These are phyloP conservation scores for Synanthedon formicaeformis DNA, from an alignment of 2,888 invertebrate species.

Conservation along the genomic window DNA sequence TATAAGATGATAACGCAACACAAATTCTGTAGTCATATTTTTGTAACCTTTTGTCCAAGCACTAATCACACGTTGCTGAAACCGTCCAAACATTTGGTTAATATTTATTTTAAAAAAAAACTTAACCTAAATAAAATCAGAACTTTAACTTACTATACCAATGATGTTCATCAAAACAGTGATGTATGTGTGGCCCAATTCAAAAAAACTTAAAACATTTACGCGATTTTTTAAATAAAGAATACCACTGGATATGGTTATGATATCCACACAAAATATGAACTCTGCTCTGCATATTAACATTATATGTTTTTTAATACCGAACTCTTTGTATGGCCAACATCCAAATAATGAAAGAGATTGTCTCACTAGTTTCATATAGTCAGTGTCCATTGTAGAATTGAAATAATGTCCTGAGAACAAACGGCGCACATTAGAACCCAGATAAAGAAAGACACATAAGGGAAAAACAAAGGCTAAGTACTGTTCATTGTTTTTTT, in stretches of 20 bases:
- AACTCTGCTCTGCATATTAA: not conserved
- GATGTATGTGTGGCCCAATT: conserved; percentile 9
- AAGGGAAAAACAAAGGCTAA: no score
- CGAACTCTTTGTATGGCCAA: not conserved
- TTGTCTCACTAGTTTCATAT: not conserved
- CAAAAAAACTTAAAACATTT: conserved; percentile 2
- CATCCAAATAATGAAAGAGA: not conserved
- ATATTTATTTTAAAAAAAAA: no score
- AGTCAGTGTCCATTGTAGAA: not conserved
- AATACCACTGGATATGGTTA: not conserved
- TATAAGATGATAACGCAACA: conserved; percentile 4
- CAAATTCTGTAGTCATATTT: not conserved
- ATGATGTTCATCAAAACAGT: conserved; percentile 8
- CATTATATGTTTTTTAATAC: not conserved
- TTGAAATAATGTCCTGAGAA: no score
- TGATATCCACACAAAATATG: not conserved
- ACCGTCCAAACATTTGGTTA: not conserved
- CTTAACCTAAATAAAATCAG: not conserved
- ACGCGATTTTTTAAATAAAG: not conserved
- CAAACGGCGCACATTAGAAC: no score
- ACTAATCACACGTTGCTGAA: conserved; percentile 3
- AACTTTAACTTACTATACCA: conserved; percentile 6
- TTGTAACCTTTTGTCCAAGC: conserved; percentile 7
- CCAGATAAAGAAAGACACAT: no score
- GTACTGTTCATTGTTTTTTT: no score